Evolutionary conservation across 2,888 invertebrate species (phyloP).

Genomic region (Nephrotoma guestfalica): DNA sequence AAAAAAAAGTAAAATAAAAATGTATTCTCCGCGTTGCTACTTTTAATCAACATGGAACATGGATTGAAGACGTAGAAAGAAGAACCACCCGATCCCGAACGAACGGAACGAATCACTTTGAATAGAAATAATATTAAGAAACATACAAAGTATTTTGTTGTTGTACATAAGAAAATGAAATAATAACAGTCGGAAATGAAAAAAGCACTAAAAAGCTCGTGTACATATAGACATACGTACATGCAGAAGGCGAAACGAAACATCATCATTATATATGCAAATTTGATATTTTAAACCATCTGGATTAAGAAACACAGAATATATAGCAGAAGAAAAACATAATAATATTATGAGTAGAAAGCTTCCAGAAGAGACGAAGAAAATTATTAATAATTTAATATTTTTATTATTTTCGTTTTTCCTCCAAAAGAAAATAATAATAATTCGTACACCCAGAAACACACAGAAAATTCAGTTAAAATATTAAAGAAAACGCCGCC

Average conservation of each 20-base stretch:
- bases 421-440: background rate
- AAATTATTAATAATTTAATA: background rate
- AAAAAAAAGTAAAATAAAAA: background rate
- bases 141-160: background rate
- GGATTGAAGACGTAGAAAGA: background rate
- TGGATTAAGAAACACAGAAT: conserved; percentile 1
- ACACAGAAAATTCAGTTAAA: background rate
- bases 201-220: background rate
- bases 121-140: background rate
- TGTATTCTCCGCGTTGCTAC: background rate
- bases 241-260: background rate
- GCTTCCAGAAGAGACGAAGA: background rate
- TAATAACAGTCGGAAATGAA: background rate
- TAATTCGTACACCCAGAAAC: background rate
- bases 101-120: background rate
- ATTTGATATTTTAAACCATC: conserved; percentile 3
- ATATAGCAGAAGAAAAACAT: background rate
- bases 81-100: background rate
- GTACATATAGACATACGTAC: background rate
- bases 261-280: conserved; percentile 3
- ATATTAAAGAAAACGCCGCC: background rate
- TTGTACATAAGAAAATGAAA: background rate
- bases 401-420: background rate
- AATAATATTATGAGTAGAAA: background rate
- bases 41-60: background rate